Evolutionary conservation across 2,888 invertebrate species (phyloP), one percentile per base, ranked within the genome.

Genomic region (Hofmannophila pseudospretella): DNA sequence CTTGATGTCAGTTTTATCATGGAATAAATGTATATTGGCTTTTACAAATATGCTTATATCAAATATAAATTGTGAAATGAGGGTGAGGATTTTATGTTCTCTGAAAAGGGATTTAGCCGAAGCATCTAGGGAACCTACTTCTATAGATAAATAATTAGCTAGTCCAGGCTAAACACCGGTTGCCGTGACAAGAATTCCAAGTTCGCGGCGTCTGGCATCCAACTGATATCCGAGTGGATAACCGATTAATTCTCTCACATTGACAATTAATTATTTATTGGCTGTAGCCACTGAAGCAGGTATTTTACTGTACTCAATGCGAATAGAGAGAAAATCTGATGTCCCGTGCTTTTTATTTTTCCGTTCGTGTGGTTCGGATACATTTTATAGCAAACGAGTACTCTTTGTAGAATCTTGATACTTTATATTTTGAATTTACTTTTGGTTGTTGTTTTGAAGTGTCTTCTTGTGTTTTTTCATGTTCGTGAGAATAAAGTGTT

Each of bases 191-290:
- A 30, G 39, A 32, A 39, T 39, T 27, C 39, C 23, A 23, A 19
- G 31, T 32, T 35, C 36, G 39, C 39, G 26, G 27, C 39, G 9
- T 28, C 44, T 36, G 41, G 32, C 22, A 26, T 20, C 34, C 16
- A 14, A 28, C 35, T 19, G 44, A 49, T 49, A 41, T 41, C 31
- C 42, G 49, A 38, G 30, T 23, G 42, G 51, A 54, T 53, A 33
- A 43, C 42, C 39, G 36, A 34, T 36, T 39, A 36, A 42, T 49
- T 45, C 43, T 36, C 42, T 38, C 43, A 45, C 43, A 49, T 54
- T 49, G 46, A 44, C 50, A 51, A 51, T 55, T 40, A 48, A 48
- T 55, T 51, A 57, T 53, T 50, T 49, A 53, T 50, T 32, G 33
- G 27, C 42, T 41, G 36, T 38, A 38, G 27, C 30, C 26, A 30